These are phyloP conservation scores for Aporophyla lueneburgensis DNA, from an alignment of 2,888 invertebrate genomes.

Conservation along the genomic window DNA sequence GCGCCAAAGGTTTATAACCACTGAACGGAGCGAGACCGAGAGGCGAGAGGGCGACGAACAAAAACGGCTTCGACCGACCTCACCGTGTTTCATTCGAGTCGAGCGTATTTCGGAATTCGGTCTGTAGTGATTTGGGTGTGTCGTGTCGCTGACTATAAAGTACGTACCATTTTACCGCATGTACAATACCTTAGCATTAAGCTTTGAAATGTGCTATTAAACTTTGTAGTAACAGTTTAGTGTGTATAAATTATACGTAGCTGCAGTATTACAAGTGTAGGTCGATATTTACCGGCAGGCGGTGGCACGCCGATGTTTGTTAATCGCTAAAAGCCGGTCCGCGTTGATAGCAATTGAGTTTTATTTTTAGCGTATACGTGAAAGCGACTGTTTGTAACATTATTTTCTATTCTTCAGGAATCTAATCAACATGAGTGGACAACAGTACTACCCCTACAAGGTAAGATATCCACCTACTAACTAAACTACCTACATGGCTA, in stretches of 20 bases:
- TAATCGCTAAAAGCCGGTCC: slow-evolving; percentile 79
- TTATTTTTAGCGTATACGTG: slow-evolving; percentile 82
- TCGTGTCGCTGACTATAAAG: slow-evolving; percentile 85
- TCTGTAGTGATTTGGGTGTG: slow-evolving; percentile 84
- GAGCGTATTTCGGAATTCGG: slow-evolving; percentile 85
- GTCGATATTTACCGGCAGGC: slow-evolving; percentile 66
- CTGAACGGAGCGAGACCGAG: slow-evolving; percentile 84
- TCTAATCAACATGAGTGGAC: slow-evolving; percentile 92
- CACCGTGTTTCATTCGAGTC: slow-evolving; percentile 76
- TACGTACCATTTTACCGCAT: slow-evolving; percentile 76
- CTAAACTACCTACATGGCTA: slow-evolving; percentile 61
- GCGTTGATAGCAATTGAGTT: slow-evolving; percentile 72
- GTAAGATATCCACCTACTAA: slow-evolving; percentile 90
- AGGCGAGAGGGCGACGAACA: slow-evolving; percentile 86
- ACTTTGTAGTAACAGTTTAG: slow-evolving; percentile 42
- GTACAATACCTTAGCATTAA: slow-evolving; percentile 33
- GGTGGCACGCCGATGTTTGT: slow-evolving; percentile 70
- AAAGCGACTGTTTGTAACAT: slow-evolving; percentile 72
- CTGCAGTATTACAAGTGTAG: slow-evolving; percentile 43
- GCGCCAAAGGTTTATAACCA: slow-evolving; percentile 76
- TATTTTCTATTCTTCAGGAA: slow-evolving; percentile 80
- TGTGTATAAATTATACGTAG: slow-evolving; percentile 43
- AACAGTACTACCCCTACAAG: slow-evolving; percentile 97
- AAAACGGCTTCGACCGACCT: slow-evolving; percentile 82
- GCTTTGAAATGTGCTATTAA: slow-evolving; percentile 29